Evolutionary conservation across 2,113 vertebrate species (phyloP).

Genomic region (Anoplopoma fimbria): DNA sequence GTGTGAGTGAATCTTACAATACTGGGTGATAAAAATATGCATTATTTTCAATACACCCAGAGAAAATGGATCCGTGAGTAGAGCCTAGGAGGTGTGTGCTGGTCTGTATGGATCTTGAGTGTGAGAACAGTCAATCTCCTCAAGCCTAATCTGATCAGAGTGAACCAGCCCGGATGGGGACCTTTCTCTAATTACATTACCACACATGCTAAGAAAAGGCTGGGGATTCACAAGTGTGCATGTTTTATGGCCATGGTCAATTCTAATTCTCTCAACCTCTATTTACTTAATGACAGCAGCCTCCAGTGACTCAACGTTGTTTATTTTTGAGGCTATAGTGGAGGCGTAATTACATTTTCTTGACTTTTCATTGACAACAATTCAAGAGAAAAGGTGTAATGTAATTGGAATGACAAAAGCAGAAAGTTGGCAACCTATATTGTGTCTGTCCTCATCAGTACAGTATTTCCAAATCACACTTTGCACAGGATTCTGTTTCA

Average conservation of each 20-base stretch:
- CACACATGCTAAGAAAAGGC: conserved; percentile 47
- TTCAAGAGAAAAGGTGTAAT: neutral
- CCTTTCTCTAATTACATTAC: conserved; percentile 76
- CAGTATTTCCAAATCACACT: neutral
- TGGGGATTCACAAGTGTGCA: conserved; percentile 17
- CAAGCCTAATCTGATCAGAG: conserved; percentile 78
- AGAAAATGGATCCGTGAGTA: conserved; percentile 18
- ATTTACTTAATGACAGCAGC: conserved; percentile 21
- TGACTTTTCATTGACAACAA: neutral
- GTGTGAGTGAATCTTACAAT: neutral
- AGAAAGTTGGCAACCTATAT: neutral
- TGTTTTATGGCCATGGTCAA: conserved; percentile 25
- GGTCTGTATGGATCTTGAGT: conserved; percentile 25
- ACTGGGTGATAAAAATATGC: neutral
- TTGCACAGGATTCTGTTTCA: neutral
- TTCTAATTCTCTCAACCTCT: neutral
- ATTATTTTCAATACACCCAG: neutral
- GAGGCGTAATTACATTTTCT: neutral
- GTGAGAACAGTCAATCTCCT: conserved; percentile 57
- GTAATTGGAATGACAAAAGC: neutral
- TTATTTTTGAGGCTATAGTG: conserved; percentile 10
- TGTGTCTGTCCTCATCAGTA: neutral
- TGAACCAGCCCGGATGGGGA: conserved; percentile 46
- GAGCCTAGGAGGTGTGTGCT: conserved; percentile 12
- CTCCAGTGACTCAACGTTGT: conserved; percentile 18